Evolutionary conservation across 2,797 vertebrate species (phyloP).

Genomic region (Antrozous pallidus): DNA sequence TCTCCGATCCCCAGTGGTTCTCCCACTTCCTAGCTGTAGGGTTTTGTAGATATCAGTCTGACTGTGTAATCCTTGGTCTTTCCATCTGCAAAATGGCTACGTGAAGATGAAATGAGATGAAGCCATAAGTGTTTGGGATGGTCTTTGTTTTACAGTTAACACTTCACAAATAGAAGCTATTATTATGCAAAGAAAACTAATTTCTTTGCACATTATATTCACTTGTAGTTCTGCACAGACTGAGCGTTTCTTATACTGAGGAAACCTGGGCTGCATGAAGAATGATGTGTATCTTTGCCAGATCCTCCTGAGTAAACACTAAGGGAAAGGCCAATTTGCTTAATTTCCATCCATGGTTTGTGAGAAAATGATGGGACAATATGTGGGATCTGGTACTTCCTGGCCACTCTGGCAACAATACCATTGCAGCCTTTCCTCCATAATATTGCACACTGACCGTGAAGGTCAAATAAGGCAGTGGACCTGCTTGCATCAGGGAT

Average conservation of each 20-base stretch:
- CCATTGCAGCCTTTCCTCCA: background rate
- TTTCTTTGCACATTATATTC: background rate
- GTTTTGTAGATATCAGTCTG: background rate
- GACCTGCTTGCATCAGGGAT: background rate
- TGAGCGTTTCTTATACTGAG: background rate
- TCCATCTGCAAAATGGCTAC: background rate
- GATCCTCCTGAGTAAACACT: background rate
- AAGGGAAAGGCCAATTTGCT: background rate
- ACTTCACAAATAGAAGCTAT: background rate
- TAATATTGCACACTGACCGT: background rate
- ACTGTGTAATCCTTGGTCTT: background rate
- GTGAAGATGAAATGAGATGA: background rate
- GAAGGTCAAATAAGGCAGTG: constrained; percentile 8
- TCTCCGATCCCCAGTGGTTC: background rate
- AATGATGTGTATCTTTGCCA: background rate
- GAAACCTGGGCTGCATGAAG: background rate
- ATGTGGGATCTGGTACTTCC: background rate
- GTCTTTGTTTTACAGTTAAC: constrained; percentile 1
- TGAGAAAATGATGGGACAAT: background rate
- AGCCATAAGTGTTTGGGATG: background rate
- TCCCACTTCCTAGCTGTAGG: background rate
- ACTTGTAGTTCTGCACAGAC: background rate
- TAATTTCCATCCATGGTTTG: background rate
- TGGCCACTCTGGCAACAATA: background rate
- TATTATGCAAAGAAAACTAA: background rate